Base-by-base conservation (phyloP, 1,140 invertebrate genomes). In the Heliconius hewitsoni region DNA sequence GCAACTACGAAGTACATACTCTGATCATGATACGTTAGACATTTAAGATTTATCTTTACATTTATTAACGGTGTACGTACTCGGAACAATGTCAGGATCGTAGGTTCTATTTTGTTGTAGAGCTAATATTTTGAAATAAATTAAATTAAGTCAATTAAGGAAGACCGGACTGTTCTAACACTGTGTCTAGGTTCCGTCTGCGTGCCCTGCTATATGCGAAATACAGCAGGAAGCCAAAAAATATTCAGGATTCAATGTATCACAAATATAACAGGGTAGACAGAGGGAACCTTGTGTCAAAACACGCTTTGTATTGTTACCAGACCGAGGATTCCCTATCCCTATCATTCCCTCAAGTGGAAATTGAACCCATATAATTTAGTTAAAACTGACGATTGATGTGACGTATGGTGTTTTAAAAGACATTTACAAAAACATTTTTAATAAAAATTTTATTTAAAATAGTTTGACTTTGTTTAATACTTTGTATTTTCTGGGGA, bases 21-120 rank as follows among this genome's bases (percentile, higher is more conserved):
- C 8, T 66, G 60, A 66, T 30, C 60, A 23, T 57, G 55, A 57
- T 57, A 66, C 60, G 23, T 66, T 27, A 27, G 3, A 13, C 60
- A 66, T 66, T 66, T 66, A 27, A 66, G 60, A 66, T 66, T 66
- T 66, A 30, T 66, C 57, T 66, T 27, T 66, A 66, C 23, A 13
- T 66, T 23, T 66, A 30, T 57, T 57, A 23, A 23, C 19, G 55
- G n/a, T 52, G 18, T 18, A 19, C 18, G 18, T 19, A 2, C 6
- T 52, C 18, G 18, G 19, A 52, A 19, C 50, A 52, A 52, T 19
- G 18, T 19, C 50, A 52, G 18, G 55, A n/a, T n/a, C n/a, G n/a
- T 8, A n/a, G 55, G 3, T 57, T 57, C 55, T n/a, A 57, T n/a
- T 57, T 23, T 23, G 8, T 5, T 52, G 55, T 23, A 9, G n/a